A percentile compares a stretch with the other conserved stretches of the same genome.
phyloP scores from a whole-genome alignment of 2,113 vertebrate species.

The Ploceus nigricollis region DNA sequence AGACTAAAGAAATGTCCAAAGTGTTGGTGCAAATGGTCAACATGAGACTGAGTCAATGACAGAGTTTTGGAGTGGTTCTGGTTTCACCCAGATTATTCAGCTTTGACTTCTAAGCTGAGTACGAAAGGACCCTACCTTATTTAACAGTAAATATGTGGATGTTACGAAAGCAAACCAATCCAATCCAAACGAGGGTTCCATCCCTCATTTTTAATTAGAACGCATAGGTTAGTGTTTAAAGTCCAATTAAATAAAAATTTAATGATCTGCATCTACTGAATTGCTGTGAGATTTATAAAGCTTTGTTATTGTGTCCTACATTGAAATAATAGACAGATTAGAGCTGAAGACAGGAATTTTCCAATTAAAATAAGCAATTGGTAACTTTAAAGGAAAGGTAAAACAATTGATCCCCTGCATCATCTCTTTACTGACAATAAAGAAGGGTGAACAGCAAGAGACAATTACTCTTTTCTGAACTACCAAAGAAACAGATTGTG shows the following conservation, averaged over 20 bases:
- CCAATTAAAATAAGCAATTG: not conserved
- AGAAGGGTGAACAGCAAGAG: not conserved
- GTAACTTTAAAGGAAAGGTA: not conserved
- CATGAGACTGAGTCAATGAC: not conserved
- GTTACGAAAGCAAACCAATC: not conserved
- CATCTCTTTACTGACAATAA: not conserved
- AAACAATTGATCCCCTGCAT: not conserved
- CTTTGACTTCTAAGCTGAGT: not conserved
- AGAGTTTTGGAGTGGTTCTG: not conserved
- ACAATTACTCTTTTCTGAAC: not conserved
- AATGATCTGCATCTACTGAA: not conserved
- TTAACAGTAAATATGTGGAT: not conserved
- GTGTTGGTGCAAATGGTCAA: not conserved
- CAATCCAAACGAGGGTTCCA: not conserved
- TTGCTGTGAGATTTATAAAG: not conserved
- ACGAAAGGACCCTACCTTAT: not conserved
- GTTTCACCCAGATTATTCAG: not conserved
- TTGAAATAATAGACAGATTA: conserved; percentile 17
- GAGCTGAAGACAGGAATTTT: not conserved
- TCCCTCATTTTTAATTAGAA: not conserved
- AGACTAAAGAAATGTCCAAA: not conserved
- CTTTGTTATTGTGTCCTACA: not conserved
- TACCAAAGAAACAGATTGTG: not conserved
- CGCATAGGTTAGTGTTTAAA: not conserved
- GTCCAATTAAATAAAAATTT: not conserved